Conservation (phyloP, 2,888 invertebrate species). For the Andrena fulva region DNA sequence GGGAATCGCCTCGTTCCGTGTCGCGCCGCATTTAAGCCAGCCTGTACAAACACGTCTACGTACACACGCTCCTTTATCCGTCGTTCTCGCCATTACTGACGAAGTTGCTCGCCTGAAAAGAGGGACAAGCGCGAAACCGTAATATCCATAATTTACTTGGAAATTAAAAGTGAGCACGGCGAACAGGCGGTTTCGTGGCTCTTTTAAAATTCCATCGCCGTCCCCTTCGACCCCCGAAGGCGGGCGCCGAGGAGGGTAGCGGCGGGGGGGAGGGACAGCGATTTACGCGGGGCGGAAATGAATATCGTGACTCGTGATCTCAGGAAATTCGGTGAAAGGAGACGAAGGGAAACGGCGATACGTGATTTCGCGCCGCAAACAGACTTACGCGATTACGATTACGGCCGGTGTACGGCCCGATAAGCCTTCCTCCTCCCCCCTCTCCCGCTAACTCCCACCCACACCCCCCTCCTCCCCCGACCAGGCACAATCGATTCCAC, state of each 20-base stretch:
- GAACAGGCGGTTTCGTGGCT: conserved; percentile 13
- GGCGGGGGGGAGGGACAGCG: background rate
- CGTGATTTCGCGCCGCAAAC: conserved; percentile 17
- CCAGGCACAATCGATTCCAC: conserved; percentile 56
- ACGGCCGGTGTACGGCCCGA: conserved; percentile 31
- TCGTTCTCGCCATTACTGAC: background rate
- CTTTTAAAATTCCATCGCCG: conserved; percentile 27
- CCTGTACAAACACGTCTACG: background rate
- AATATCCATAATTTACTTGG: conserved; percentile 35
- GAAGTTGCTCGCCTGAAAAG: background rate
- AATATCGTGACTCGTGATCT: background rate
- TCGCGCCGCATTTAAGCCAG: background rate
- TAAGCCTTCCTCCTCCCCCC: conserved; percentile 42
- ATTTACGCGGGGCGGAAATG: conserved; percentile 17
- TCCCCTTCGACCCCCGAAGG: background rate
- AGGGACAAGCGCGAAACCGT: conserved; percentile 2
- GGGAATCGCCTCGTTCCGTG: too few relatives aligned
- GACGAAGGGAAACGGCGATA: background rate
- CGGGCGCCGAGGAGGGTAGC: background rate
- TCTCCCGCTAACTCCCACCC: background rate
- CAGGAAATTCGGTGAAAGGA: background rate
- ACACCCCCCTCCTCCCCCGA: background rate
- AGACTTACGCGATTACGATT: conserved; percentile 36
- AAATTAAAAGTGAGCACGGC: conserved; percentile 28
- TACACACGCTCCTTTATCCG: background rate